These are phyloP conservation scores for Semnornis frantzii DNA, from an alignment of 2,113 vertebrate species.

Conservation along the genomic window DNA sequence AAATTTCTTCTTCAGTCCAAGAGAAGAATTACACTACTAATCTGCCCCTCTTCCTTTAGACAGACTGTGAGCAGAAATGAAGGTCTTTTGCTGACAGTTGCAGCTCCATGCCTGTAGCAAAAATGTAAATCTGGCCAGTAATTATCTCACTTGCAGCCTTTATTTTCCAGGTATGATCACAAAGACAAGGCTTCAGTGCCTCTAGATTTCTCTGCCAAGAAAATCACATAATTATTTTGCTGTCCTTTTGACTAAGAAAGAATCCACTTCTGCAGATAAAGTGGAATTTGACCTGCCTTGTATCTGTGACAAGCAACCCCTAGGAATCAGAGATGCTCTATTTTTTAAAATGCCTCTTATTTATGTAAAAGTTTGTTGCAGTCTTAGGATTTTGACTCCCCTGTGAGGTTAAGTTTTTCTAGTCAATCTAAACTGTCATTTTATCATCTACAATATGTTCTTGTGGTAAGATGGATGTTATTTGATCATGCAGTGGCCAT, in stretches of 20 bases:
- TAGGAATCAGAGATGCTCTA: neutral
- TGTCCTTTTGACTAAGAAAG: neutral
- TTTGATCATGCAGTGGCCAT: neutral
- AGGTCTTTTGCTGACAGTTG: neutral
- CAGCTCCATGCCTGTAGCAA: neutral
- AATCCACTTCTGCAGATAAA: neutral
- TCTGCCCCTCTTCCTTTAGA: neutral
- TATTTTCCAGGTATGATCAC: neutral
- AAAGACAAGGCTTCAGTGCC: neutral
- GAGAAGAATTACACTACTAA: neutral
- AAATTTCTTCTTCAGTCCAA: neutral
- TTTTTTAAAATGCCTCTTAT: neutral
- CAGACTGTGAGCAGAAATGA: neutral
- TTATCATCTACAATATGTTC: neutral
- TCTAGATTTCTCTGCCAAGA: neutral
- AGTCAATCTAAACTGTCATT: neutral
- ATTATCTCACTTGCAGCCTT: neutral
- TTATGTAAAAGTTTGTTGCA: neutral
- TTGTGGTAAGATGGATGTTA: neutral
- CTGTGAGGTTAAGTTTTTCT: neutral
- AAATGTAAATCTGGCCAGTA: neutral
- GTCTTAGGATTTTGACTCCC: neutral
- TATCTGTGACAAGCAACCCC: neutral
- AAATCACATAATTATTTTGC: neutral
- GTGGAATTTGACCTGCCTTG: neutral